Conservation (phyloP, 2,888 invertebrate genomes). For the Ophion slaviceki region DNA sequence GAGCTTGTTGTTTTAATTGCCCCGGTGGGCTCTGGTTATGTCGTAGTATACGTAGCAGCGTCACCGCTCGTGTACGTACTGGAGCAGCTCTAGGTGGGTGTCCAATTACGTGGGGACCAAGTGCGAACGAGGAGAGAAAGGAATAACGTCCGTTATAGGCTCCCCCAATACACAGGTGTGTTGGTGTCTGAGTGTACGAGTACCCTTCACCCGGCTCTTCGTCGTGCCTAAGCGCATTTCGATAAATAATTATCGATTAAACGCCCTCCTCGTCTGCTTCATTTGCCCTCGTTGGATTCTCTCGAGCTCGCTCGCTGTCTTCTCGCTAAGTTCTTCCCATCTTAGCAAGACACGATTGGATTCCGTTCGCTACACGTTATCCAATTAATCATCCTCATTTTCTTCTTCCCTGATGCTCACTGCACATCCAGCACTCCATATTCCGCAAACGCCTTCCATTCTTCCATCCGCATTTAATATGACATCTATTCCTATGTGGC, state of each 20-base stretch:
- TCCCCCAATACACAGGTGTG: neutral
- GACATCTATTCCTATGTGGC: too few species aligned
- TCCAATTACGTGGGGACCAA: conserved; percentile 65
- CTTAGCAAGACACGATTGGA: conserved; percentile 37
- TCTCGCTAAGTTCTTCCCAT: conserved; percentile 32
- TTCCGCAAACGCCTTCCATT: neutral
- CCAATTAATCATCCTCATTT: neutral
- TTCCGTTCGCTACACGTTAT: conserved; percentile 21
- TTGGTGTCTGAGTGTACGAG: conserved; percentile 18
- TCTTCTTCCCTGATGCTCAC: neutral
- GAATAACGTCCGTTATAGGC: conserved; percentile 51
- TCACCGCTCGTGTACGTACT: conserved; percentile 51
- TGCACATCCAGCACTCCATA: neutral
- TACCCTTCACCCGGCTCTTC: conserved; percentile 26
- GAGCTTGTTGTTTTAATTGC: conserved; percentile 66
- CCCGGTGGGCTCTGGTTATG: conserved; percentile 55
- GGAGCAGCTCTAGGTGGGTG: conserved; percentile 62
- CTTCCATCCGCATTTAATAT: neutral
- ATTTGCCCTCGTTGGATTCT: conserved; percentile 46
- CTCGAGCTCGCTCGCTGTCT: conserved; percentile 19
- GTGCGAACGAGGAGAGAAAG: conserved; percentile 65
- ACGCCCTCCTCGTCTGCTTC: conserved; percentile 49
- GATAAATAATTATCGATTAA: conserved; percentile 65
- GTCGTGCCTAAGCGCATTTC: conserved; percentile 62
- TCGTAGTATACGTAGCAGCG: conserved; percentile 44